Percentiles rank a stretch among this genome's conserved stretches.
Evolutionary conservation across 2,888 invertebrate species (phyloP).

Genomic region (Aleiodes alternator): DNA sequence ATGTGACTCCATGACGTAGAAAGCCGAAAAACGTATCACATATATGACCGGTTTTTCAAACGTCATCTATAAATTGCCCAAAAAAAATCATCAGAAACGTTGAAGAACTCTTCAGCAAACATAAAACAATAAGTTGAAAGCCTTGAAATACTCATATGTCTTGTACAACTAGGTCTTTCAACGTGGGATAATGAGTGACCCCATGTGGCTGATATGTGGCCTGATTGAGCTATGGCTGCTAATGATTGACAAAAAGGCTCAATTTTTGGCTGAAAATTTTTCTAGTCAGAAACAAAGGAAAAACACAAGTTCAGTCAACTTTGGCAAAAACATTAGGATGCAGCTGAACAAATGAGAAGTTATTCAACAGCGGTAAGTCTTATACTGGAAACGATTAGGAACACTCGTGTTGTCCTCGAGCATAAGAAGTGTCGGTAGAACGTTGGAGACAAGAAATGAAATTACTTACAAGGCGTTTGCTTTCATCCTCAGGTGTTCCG

Average conservation of each 20-base stretch:
- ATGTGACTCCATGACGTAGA: slow-evolving; percentile 1
- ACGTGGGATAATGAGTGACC: too few species aligned
- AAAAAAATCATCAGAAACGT: too few species aligned
- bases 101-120: too few species aligned
- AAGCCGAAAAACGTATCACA: too few species aligned
- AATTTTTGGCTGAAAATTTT: not conserved
- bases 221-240: too few species aligned
- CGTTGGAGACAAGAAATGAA: slow-evolving; percentile 31
- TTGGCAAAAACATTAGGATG: slow-evolving; percentile 13
- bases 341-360: slow-evolving; percentile 2
- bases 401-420: slow-evolving; percentile 13
- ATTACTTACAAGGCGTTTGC: slow-evolving; percentile 30
- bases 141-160: too few species aligned
- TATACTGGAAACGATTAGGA: slow-evolving; percentile 23
- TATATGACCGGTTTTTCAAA: too few species aligned
- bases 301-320: not conserved
- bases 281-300: not conserved
- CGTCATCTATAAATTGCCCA: too few species aligned
- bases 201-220: too few species aligned
- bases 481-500: slow-evolving; percentile 18
- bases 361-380: slow-evolving; percentile 25
- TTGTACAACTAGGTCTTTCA: too few species aligned
- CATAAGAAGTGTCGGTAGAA: slow-evolving; percentile 26
- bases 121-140: too few species aligned
- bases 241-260: too few species aligned